phyloP scores from a whole-genome alignment of 2,888 invertebrate genomes.

The Melinaea marsaeus region DNA sequence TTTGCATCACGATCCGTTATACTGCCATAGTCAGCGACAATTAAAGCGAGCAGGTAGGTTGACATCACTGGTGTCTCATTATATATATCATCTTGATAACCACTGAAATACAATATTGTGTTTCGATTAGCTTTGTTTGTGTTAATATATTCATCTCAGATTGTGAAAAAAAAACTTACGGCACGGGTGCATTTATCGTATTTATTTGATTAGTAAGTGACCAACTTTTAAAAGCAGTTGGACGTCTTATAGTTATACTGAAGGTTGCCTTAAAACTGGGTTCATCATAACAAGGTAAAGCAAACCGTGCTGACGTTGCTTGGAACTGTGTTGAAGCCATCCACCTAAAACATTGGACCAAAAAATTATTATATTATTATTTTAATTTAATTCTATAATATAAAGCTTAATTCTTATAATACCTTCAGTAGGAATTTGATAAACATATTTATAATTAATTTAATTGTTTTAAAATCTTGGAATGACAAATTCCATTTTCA shows the following conservation, averaged over 20 bases:
- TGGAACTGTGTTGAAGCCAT: conserved; percentile 84
- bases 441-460: too few species aligned
- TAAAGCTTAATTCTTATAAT: too few species aligned
- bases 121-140: background rate
- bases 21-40: conserved; percentile 79
- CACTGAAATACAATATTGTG: conserved; percentile 38
- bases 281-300: conserved; percentile 90
- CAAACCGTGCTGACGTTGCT: conserved; percentile 81
- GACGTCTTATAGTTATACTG: conserved; percentile 80
- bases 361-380: background rate
- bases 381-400: background rate
- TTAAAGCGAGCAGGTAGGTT: conserved; percentile 84
- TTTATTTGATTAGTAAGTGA: conserved; percentile 77
- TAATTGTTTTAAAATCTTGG: too few species aligned
- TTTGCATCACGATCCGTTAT: conserved; percentile 18
- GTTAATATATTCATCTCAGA: background rate
- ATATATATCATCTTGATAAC: conserved; percentile 53
- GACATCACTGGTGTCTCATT: conserved; percentile 74
- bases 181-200: conserved; percentile 27
- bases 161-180: conserved; percentile 40
- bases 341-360: conserved; percentile 55
- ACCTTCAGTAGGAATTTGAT: too few species aligned
- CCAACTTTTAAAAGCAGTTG: conserved; percentile 65
- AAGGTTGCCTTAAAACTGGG: conserved; percentile 90
- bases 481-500: too few species aligned